Conservation (phyloP, 2,888 invertebrate genomes). For the Cephus nigrinus region DNA sequence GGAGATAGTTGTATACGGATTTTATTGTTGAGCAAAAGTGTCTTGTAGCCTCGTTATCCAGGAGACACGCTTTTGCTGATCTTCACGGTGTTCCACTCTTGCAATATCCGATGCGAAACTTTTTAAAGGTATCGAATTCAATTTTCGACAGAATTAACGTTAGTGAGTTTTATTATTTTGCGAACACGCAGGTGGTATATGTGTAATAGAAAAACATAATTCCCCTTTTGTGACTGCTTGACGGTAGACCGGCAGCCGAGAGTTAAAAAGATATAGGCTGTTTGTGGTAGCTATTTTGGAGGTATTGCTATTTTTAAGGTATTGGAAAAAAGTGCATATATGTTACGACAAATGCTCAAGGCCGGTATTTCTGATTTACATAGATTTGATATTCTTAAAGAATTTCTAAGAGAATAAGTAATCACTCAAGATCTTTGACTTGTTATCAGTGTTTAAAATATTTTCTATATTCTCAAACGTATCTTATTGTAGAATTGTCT, state of each 20-base stretch:
- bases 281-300: neutral
- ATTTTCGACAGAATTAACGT: neutral
- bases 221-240: neutral
- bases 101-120: neutral
- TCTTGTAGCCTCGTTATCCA: neutral
- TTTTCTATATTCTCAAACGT: no score
- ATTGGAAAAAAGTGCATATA: neutral
- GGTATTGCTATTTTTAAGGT: neutral
- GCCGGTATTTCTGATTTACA: constrained; percentile 12
- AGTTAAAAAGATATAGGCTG: neutral
- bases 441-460: neutral
- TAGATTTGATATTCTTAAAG: constrained; percentile 3
- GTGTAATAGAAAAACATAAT: neutral
- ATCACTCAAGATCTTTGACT: neutral
- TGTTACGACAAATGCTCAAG: constrained; percentile 9
- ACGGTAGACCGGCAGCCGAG: neutral
- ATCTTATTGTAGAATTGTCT: no score
- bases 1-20: neutral
- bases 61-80: neutral
- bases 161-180: neutral
- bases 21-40: neutral
- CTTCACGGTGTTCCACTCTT: neutral
- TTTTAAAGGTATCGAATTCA: neutral
- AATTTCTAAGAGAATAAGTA: constrained; percentile 3
- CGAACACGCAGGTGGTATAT: neutral